These are phyloP conservation scores for Piaya cayana DNA, from an alignment of 2,113 vertebrate genomes.

Conservation along the genomic window DNA sequence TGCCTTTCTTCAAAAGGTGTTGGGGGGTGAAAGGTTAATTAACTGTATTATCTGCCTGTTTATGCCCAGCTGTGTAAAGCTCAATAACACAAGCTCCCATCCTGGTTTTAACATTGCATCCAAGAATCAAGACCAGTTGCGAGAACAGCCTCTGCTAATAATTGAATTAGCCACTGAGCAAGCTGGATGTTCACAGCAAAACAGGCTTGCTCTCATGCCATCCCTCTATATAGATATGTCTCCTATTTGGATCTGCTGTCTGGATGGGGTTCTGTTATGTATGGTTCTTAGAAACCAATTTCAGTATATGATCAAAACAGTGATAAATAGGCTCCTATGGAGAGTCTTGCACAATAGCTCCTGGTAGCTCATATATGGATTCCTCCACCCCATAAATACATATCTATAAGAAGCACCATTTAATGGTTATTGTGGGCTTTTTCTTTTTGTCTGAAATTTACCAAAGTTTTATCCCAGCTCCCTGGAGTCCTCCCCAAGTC, in stretches of 20 bases:
- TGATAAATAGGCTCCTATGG: background rate
- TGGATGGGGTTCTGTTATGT: background rate
- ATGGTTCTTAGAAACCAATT: conserved; percentile 27
- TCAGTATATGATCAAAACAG: conserved; percentile 33
- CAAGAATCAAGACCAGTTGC: conserved; percentile 61
- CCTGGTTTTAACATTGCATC: conserved; percentile 59
- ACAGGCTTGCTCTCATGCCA: background rate
- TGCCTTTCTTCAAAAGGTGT: conserved; percentile 65
- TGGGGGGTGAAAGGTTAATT: conserved; percentile 80
- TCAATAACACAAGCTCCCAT: conserved; percentile 58
- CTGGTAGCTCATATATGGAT: conserved; percentile 11
- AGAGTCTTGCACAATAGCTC: background rate
- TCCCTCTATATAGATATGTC: background rate
- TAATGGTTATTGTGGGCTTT: conserved; percentile 66
- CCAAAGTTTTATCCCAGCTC: conserved; percentile 92
- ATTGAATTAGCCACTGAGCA: conserved; percentile 69
- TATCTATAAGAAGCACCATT: conserved; percentile 44
- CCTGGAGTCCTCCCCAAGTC: conserved; percentile 90
- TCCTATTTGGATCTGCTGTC: background rate
- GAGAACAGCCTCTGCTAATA: conserved; percentile 68
- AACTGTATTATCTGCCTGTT: conserved; percentile 77
- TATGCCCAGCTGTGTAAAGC: conserved; percentile 79
- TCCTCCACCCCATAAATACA: conserved; percentile 43
- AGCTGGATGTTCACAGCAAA: background rate
- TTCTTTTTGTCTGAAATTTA: conserved; percentile 87